Evolutionary conservation across 2,113 vertebrate genomes (phyloP).

Genomic region (Tragelaphus scriptus): DNA sequence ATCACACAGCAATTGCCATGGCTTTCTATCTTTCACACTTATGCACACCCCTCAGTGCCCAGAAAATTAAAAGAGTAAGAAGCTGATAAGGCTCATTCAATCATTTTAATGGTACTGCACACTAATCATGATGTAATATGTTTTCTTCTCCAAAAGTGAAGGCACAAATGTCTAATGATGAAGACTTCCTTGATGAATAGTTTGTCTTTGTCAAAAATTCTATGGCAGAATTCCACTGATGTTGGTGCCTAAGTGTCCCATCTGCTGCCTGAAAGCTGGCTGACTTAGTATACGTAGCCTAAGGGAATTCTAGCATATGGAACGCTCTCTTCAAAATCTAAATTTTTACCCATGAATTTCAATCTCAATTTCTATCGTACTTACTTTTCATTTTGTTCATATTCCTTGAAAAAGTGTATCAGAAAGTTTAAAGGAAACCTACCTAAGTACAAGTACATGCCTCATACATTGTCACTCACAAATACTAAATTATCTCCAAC

Average conservation of each 20-base stretch:
- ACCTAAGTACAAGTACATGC: neutral
- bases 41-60: no score
- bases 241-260: neutral
- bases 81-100: neutral
- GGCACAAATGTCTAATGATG: slow-evolving; percentile 8
- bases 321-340: neutral
- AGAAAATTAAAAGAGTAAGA: neutral
- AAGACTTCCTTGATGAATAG: neutral
- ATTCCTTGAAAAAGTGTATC: neutral
- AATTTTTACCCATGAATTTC: neutral
- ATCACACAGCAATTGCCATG: neutral
- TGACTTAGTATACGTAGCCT: neutral
- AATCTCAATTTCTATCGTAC: neutral
- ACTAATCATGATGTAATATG: neutral
- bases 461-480: neutral
- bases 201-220: slow-evolving; percentile 55
- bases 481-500: neutral
- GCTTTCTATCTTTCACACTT: neutral
- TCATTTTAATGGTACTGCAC: neutral
- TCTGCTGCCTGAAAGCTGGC: slow-evolving; percentile 16
- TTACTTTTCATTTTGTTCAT: neutral
- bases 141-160: neutral
- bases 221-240: neutral
- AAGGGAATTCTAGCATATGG: slow-evolving; percentile 11
- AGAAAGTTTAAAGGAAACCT: neutral